phyloP scores from a whole-genome alignment of 2,113 vertebrate genomes.

The Nothobranchius kuhntae region DNA sequence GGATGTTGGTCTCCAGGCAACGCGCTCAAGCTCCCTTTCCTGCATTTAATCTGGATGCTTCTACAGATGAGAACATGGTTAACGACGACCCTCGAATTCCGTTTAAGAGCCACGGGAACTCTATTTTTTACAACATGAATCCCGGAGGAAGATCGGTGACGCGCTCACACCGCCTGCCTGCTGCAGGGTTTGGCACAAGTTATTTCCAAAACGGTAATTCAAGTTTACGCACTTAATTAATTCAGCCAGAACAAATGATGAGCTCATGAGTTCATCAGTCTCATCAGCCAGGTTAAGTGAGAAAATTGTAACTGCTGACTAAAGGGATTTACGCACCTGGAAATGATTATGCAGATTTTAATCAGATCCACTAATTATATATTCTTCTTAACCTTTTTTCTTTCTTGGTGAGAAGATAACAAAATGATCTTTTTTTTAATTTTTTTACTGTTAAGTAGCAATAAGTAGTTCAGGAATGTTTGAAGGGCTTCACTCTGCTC shows the following conservation, averaged over 20 bases:
- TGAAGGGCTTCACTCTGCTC: too few relatives aligned
- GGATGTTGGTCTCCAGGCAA: slow-evolving; percentile 31
- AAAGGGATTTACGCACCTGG: neutral
- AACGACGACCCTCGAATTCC: slow-evolving; percentile 78
- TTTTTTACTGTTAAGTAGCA: too few relatives aligned
- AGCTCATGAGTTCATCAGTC: neutral
- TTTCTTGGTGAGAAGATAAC: too few relatives aligned
- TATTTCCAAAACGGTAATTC: slow-evolving; percentile 82
- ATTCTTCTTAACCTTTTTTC: too few relatives aligned
- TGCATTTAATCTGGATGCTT: slow-evolving; percentile 7
- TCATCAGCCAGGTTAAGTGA: neutral
- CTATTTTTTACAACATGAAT: slow-evolving; percentile 77
- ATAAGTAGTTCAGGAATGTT: too few relatives aligned
- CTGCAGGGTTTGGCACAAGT: slow-evolving; percentile 76
- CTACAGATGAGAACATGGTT: slow-evolving; percentile 55
- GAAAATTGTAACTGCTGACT: neutral
- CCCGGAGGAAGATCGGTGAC: slow-evolving; percentile 56
- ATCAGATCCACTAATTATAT: neutral
- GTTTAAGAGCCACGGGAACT: slow-evolving; percentile 75
- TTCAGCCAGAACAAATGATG: neutral
- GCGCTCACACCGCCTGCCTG: slow-evolving; percentile 65
- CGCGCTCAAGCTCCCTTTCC: slow-evolving; percentile 1
- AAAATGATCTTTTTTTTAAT: too few relatives aligned
- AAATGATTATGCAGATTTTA: neutral
- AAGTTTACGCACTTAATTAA: neutral